Evolutionary conservation across 2,113 vertebrate genomes (phyloP).

Genomic region (Leptodactylus fuscus): DNA sequence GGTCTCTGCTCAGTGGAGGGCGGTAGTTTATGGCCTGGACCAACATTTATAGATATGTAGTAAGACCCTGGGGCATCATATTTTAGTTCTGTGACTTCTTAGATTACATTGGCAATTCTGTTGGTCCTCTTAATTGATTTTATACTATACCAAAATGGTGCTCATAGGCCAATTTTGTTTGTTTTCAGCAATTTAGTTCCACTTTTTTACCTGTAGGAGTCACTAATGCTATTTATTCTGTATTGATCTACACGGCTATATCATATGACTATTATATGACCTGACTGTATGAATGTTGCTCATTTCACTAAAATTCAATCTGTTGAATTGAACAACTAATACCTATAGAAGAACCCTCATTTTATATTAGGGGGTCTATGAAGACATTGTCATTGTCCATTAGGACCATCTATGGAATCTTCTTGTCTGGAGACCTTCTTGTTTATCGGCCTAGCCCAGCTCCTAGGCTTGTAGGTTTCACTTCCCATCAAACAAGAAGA

Average conservation of each 20-base stretch:
- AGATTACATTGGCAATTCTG: not conserved
- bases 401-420: not conserved
- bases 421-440: not conserved
- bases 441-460: not conserved
- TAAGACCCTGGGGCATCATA: not conserved
- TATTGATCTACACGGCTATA: too few species aligned
- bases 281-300: not conserved
- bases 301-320: not conserved
- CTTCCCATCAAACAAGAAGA: not conserved
- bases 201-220: not conserved
- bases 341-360: not conserved
- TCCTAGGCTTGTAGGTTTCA: not conserved
- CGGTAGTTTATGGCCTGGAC: too few species aligned
- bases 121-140: not conserved
- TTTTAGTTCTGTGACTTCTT: not conserved
- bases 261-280: not conserved
- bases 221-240: not conserved
- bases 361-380: not conserved
- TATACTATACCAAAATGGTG: too few species aligned
- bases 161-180: too few species aligned
- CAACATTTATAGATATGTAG: not conserved
- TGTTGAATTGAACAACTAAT: not conserved
- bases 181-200: too few species aligned
- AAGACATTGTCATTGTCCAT: too few species aligned
- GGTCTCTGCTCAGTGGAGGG: too few species aligned